Evolutionary conservation across 64 coral and sea anemone genomes (phyloP).

Genomic region (Montipora sp.): DNA sequence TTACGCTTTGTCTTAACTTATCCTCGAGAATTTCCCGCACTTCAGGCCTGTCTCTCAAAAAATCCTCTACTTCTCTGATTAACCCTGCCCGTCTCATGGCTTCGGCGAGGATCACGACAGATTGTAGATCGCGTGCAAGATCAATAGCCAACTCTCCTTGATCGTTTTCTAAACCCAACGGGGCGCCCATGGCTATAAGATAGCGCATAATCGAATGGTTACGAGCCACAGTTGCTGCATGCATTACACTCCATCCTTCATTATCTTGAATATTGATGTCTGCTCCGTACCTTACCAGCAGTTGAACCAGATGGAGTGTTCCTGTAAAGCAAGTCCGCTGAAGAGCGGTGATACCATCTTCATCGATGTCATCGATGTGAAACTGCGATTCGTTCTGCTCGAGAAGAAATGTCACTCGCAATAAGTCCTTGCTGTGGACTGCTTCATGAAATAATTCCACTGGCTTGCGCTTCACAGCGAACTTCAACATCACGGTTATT

Average conservation of each 20-base stretch:
- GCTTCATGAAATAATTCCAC: constrained; percentile 86
- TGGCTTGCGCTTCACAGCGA: constrained; percentile 79
- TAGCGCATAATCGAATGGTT: constrained; percentile 84
- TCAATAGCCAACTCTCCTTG: constrained; percentile 81
- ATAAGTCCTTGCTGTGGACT: constrained; percentile 59
- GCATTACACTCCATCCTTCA: constrained; percentile 92
- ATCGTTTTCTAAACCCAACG: constrained; percentile 73
- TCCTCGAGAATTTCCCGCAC: constrained; percentile 69
- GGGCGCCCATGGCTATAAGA: constrained; percentile 80
- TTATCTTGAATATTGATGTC: constrained; percentile 90
- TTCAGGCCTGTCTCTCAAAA: constrained; percentile 69
- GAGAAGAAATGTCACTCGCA: constrained; percentile 68
- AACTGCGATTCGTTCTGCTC: constrained; percentile 79
- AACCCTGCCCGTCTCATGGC: constrained; percentile 73
- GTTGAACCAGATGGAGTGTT: constrained; percentile 77
- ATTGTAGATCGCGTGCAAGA: constrained; percentile 72
- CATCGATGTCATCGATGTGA: constrained; percentile 87
- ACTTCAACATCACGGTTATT: constrained; percentile 76
- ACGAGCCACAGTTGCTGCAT: constrained; percentile 83
- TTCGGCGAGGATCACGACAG: constrained; percentile 78
- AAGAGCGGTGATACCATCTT: constrained; percentile 87
- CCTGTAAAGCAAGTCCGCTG: constrained; percentile 90
- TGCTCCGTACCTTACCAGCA: constrained; percentile 80
- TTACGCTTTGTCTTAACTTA: constrained; percentile 38
- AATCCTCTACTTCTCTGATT: constrained; percentile 46